These are phyloP conservation scores for Rotaria sp. DNA, from an alignment of 2,888 invertebrate species.

Conservation along the genomic window DNA sequence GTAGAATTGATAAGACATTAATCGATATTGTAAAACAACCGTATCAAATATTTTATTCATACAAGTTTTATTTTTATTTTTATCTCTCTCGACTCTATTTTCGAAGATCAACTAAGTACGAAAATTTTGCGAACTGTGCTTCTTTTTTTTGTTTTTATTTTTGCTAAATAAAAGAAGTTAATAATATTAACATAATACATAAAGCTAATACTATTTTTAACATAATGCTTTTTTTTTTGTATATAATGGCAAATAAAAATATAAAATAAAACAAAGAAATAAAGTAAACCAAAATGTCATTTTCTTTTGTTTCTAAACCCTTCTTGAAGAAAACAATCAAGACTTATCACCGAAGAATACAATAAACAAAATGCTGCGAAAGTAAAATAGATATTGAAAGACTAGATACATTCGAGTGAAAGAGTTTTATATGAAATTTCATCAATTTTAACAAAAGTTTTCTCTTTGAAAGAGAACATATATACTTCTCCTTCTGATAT, in stretches of 20 bases:
- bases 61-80: background rate
- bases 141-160: background rate
- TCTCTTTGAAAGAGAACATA: constrained; percentile 79
- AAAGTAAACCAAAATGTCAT: background rate
- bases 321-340: background rate
- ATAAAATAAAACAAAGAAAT: no score
- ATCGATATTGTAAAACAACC: background rate
- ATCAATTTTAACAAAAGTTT: constrained; percentile 76
- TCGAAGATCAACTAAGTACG: background rate
- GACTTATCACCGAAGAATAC: background rate
- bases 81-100: background rate
- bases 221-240: no score
- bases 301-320: background rate
- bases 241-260: no score
- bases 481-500: constrained; percentile 91
- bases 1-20: background rate
- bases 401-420: background rate
- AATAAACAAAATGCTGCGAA: background rate
- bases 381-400: background rate
- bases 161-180: background rate
- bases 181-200: background rate
- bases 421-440: constrained; percentile 71
- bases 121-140: background rate
- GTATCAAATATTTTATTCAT: background rate
- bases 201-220: background rate